Conservation (phyloP, 64 coral and sea anemone species). For the Actinia equina region DNA sequence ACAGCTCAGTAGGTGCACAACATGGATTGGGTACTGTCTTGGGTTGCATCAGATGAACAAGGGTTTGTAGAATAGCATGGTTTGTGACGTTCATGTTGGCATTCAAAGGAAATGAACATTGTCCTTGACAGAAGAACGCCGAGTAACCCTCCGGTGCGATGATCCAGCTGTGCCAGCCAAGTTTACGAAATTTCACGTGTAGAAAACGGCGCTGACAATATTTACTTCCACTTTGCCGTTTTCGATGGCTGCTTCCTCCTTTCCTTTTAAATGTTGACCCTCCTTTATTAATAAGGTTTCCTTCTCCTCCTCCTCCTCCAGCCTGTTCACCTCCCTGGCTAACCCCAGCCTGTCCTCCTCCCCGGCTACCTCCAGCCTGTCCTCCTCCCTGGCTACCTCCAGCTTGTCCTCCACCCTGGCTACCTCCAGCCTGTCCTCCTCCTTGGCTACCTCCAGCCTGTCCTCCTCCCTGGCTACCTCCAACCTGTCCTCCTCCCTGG, state of each 20-base stretch:
- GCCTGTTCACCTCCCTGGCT: neutral
- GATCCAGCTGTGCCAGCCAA: slow-evolving; percentile 86
- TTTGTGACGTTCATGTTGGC: slow-evolving; percentile 75
- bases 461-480: no score
- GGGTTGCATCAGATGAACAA: slow-evolving; percentile 84
- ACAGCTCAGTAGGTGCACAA: slow-evolving; percentile 79
- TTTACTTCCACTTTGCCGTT: neutral
- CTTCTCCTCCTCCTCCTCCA: no score
- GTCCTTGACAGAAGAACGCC: slow-evolving; percentile 75
- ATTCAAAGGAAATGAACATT: slow-evolving; percentile 78
- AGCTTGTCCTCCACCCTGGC: no score
- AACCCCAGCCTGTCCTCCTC: neutral
- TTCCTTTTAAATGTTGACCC: neutral
- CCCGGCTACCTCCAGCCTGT: neutral
- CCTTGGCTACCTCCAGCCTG: no score
- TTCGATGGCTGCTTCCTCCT: neutral
- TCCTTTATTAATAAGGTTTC: neutral
- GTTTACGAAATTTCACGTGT: slow-evolving; percentile 73
- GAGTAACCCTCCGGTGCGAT: slow-evolving; percentile 95
- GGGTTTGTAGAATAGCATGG: slow-evolving; percentile 91
- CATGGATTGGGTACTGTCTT: slow-evolving; percentile 70
- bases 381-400: neutral
- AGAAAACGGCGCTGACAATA: slow-evolving; percentile 57
- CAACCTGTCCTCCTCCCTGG: no score
- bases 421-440: neutral